phyloP scores from a whole-genome alignment of 1,140 invertebrate genomes.

The Nebria ingens region DNA sequence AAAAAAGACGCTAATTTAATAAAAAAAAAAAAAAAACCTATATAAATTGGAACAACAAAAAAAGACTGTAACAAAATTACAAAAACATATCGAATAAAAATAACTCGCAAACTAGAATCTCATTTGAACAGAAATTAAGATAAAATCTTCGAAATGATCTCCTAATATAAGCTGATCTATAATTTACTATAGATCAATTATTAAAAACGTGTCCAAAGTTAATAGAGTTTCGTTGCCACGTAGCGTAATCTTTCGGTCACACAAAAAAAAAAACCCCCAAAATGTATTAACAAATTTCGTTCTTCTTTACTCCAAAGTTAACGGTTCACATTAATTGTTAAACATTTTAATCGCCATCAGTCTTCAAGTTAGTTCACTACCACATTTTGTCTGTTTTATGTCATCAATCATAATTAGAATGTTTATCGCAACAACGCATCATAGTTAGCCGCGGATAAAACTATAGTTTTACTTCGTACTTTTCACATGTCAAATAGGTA shows the following conservation, averaged over 20 bases:
- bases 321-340: background rate
- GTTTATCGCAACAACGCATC: background rate
- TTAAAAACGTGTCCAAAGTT: conserved; percentile 11
- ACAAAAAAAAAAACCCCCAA: background rate
- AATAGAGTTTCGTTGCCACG: background rate
- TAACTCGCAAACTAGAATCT: too few species aligned
- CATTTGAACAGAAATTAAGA: too few species aligned
- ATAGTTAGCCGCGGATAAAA: background rate
- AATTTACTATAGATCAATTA: conserved; percentile 10
- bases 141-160: too few species aligned
- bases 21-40: too few species aligned
- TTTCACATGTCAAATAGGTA: background rate
- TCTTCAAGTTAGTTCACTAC: background rate
- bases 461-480: background rate
- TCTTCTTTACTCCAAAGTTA: background rate
- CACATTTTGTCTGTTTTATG: background rate
- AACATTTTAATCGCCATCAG: background rate
- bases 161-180: too few species aligned
- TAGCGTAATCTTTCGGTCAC: background rate
- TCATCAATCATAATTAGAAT: background rate
- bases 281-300: background rate
- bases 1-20: too few species aligned
- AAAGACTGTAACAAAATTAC: too few species aligned
- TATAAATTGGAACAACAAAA: too few species aligned
- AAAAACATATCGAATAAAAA: too few species aligned